These are phyloP conservation scores for Alethe diademata DNA, from an alignment of 2,113 vertebrate species.

Conservation along the genomic window DNA sequence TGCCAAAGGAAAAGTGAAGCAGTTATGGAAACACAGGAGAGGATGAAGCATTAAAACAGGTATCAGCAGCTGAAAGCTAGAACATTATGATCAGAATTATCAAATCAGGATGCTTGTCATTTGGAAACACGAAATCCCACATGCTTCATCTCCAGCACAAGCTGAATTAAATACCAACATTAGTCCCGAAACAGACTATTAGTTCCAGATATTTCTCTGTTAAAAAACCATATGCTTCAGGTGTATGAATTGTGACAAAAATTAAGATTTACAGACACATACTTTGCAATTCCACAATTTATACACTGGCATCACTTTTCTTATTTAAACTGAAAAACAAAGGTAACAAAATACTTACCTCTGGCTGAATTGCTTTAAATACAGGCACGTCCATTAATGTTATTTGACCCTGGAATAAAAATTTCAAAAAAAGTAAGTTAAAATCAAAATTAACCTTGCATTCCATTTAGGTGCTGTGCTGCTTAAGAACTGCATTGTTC, in stretches of 20 bases:
- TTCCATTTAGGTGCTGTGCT: background rate
- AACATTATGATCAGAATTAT: background rate
- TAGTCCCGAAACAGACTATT: background rate
- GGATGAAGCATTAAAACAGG: background rate
- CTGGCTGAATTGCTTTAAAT: constrained; percentile 98
- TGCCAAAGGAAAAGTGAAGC: background rate
- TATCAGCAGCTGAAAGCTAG: background rate
- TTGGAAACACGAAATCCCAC: background rate
- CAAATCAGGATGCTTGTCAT: background rate
- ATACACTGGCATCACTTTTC: background rate
- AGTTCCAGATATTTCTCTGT: background rate
- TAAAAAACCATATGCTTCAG: background rate
- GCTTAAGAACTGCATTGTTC: background rate
- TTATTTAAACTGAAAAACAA: constrained; percentile 9
- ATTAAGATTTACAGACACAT: background rate
- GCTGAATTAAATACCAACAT: background rate
- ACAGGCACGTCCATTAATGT: constrained; percentile 97
- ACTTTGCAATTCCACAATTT: background rate
- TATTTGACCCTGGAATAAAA: constrained; percentile 89
- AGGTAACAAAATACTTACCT: constrained; percentile 79
- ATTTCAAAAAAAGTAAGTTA: background rate
- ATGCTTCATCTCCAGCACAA: background rate
- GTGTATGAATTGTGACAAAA: background rate
- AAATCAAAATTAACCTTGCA: background rate
- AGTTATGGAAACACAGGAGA: background rate